A percentile compares a stretch with the other conserved stretches of the same genome.
phyloP scores from a whole-genome alignment of 2,113 vertebrate genomes.

The Physeter macrocephalus region DNA sequence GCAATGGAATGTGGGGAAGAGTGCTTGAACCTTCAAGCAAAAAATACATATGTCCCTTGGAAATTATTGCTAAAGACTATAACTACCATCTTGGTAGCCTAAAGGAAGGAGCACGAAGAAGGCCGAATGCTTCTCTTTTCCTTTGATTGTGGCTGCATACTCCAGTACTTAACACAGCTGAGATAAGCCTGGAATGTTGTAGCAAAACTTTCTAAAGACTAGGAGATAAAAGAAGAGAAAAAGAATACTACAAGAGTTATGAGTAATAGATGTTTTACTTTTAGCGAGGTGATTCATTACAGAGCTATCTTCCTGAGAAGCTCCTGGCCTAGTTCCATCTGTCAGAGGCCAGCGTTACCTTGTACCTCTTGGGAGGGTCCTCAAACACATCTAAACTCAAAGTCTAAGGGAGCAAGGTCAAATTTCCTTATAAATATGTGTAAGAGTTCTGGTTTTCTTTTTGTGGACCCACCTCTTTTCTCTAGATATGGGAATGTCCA shows the following conservation, averaged over 20 bases:
- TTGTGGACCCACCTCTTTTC: background rate
- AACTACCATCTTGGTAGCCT: background rate
- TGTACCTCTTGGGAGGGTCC: background rate
- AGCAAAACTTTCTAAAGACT: background rate
- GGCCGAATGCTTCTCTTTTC: background rate
- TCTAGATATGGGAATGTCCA: background rate
- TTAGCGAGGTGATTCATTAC: background rate
- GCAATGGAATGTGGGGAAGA: background rate
- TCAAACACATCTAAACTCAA: background rate
- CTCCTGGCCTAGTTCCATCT: background rate
- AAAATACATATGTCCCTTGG: background rate
- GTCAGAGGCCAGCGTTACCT: background rate
- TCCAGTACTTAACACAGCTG: background rate
- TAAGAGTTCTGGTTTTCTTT: background rate
- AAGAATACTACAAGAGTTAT: background rate
- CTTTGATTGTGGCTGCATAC: background rate
- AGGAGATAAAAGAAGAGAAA: background rate
- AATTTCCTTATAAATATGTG: background rate
- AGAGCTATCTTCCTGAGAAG: background rate
- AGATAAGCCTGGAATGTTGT: conserved; percentile 6
- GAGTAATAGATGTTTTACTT: background rate
- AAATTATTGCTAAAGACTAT: background rate
- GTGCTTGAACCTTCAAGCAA: background rate
- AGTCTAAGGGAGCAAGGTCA: background rate
- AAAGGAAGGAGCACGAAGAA: background rate